phyloP scores from a whole-genome alignment of 2,113 vertebrate species.

The Platysternon megacephalum region DNA sequence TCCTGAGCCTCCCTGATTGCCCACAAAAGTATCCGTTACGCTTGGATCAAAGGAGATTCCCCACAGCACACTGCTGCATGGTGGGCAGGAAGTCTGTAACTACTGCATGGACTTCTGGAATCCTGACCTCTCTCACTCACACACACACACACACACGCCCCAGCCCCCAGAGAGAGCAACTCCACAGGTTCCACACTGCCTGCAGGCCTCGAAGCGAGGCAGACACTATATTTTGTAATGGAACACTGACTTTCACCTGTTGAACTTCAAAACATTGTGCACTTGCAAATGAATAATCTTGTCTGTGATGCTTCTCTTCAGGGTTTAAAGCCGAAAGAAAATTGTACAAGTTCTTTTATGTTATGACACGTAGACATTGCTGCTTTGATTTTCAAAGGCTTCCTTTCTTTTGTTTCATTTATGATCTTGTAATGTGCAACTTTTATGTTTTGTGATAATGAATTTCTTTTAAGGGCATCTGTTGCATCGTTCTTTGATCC shows the following conservation, averaged over 20 bases:
- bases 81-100: background rate
- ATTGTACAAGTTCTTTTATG: slow-evolving; percentile 2
- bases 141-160: no score
- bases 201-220: background rate
- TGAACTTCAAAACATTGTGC: background rate
- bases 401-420: slow-evolving; percentile 36
- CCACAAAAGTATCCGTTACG: background rate
- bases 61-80: background rate
- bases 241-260: fast-evolving
- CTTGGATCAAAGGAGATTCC: background rate
- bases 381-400: slow-evolving; percentile 62
- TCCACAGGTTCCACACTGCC: background rate
- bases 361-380: background rate
- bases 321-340: slow-evolving; percentile 1
- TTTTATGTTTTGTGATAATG: background rate
- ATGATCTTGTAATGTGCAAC: background rate
- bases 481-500: slow-evolving; percentile 46
- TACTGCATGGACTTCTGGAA: background rate
- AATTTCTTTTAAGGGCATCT: slow-evolving; percentile 25
- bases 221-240: background rate
- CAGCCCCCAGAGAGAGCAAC: background rate
- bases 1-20: background rate
- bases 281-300: background rate
- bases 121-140: background rate
- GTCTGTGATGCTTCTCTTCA: background rate